These are phyloP conservation scores for Cephonodes hylas DNA, from an alignment of 2,888 invertebrate genomes.

Conservation along the genomic window DNA sequence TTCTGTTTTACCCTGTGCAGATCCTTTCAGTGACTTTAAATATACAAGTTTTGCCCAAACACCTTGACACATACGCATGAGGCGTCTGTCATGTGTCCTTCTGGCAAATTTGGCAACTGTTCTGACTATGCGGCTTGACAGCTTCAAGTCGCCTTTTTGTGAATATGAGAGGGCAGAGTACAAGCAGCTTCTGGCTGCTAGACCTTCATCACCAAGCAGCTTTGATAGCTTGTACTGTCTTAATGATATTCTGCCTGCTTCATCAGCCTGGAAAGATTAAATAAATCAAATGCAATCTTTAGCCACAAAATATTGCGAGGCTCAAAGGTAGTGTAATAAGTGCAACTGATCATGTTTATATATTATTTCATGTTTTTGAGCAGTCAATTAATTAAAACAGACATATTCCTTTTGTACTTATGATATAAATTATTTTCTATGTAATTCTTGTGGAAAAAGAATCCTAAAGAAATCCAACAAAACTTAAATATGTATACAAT, in stretches of 20 bases:
- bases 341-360: too few species aligned
- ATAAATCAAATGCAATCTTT: too few species aligned
- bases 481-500: too few species aligned
- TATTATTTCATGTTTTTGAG: too few species aligned
- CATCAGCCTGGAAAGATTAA: constrained; percentile 90
- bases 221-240: constrained; percentile 91
- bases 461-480: too few species aligned
- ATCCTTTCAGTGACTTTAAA: constrained; percentile 46
- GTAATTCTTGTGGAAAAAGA: too few species aligned
- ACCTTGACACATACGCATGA: constrained; percentile 91
- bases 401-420: too few species aligned
- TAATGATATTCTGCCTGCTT: constrained; percentile 93
- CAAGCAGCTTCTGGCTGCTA: constrained; percentile 90
- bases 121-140: constrained; percentile 83
- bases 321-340: not conserved
- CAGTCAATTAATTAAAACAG: too few species aligned
- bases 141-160: constrained; percentile 86
- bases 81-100: constrained; percentile 80
- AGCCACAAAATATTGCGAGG: not conserved
- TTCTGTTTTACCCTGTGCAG: constrained; percentile 22
- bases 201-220: constrained; percentile 89
- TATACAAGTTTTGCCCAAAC: constrained; percentile 92
- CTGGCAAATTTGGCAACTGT: constrained; percentile 59
- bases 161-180: constrained; percentile 94
- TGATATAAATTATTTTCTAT: too few species aligned